A percentile compares a stretch with the other conserved stretches of the same genome.
Evolutionary conservation across 92 coral and sea anemone species (phyloP).

Genomic region (Zoanthus sociatus): DNA sequence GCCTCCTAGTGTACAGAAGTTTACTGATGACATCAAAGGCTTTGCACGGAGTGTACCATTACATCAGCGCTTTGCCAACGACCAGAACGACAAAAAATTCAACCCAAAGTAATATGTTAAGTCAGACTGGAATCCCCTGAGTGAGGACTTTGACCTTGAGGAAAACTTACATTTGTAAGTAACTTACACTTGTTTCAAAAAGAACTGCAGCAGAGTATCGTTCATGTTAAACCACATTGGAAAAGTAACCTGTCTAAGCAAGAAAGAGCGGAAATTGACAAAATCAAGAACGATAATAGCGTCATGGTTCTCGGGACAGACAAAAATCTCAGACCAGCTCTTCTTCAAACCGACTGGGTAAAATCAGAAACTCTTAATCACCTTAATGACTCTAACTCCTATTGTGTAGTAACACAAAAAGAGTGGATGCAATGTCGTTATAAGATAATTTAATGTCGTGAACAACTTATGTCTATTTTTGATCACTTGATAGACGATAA

Average conservation of each 20-base stretch:
- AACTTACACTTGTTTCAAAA: background rate
- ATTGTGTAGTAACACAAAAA: background rate
- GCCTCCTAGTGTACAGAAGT: slow-evolving; percentile 3
- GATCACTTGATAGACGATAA: background rate
- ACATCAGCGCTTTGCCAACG: background rate
- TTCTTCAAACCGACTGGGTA: slow-evolving; percentile 18
- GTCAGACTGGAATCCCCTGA: slow-evolving; percentile 4
- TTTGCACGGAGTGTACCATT: slow-evolving; percentile 8
- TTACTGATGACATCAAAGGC: slow-evolving; percentile 9
- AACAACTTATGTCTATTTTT: slow-evolving; percentile 1
- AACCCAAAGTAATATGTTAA: slow-evolving; percentile 22
- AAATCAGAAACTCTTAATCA: slow-evolving; percentile 9
- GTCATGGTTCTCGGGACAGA: slow-evolving; percentile 26
- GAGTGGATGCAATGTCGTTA: background rate
- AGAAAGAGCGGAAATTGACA: slow-evolving; percentile 1
- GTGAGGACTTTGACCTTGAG: slow-evolving; percentile 17
- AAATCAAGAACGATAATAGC: background rate
- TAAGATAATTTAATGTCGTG: slow-evolving; percentile 24
- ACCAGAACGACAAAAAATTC: background rate
- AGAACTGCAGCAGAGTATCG: slow-evolving; percentile 4
- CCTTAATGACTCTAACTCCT: slow-evolving; percentile 31
- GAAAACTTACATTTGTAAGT: slow-evolving; percentile 6
- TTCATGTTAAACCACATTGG: background rate
- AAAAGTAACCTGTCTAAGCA: background rate
- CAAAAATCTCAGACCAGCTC: slow-evolving; percentile 4